These are phyloP conservation scores for Eubasilissa splendida DNA, from an alignment of 2,888 invertebrate genomes.

Conservation along the genomic window DNA sequence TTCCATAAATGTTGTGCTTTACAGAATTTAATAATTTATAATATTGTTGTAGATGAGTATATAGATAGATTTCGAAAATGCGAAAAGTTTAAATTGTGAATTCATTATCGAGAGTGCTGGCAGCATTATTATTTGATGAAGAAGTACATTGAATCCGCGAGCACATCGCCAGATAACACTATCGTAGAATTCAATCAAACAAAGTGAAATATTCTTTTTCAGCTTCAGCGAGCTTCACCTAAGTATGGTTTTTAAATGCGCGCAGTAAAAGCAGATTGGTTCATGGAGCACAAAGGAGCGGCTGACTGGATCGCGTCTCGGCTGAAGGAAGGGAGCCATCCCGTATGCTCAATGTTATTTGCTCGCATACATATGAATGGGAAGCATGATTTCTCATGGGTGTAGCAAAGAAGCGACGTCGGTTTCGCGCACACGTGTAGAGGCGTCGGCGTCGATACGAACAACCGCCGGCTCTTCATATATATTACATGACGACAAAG, in stretches of 20 bases:
- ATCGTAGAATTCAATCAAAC: constrained; percentile 47
- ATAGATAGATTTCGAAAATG: no score
- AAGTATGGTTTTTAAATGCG: constrained; percentile 53
- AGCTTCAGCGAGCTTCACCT: constrained; percentile 36
- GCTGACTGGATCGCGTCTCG: constrained; percentile 46
- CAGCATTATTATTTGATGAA: constrained; percentile 21
- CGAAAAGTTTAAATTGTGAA: constrained; percentile 7
- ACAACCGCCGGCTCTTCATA: constrained; percentile 42
- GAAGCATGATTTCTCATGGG: constrained; percentile 59
- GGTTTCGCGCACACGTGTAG: constrained; percentile 31
- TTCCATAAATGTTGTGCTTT: no score
- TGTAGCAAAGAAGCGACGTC: constrained; percentile 57
- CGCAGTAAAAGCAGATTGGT: constrained; percentile 52
- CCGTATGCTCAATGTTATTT: constrained; percentile 58
- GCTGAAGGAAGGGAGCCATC: constrained; percentile 46
- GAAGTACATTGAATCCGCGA: constrained; percentile 18
- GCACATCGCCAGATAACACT: constrained; percentile 28
- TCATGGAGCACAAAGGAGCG: constrained; percentile 35
- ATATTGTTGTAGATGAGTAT: no score
- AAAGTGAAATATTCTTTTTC: constrained; percentile 42
- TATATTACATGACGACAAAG: constrained; percentile 47
- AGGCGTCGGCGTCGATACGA: constrained; percentile 39
- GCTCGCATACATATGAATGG: constrained; percentile 59
- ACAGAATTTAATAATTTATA: no score
- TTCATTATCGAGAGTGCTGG: constrained; percentile 30